Base-by-base conservation (phyloP, 1,140 invertebrate genomes). In the Cotesia chilonis region DNA sequence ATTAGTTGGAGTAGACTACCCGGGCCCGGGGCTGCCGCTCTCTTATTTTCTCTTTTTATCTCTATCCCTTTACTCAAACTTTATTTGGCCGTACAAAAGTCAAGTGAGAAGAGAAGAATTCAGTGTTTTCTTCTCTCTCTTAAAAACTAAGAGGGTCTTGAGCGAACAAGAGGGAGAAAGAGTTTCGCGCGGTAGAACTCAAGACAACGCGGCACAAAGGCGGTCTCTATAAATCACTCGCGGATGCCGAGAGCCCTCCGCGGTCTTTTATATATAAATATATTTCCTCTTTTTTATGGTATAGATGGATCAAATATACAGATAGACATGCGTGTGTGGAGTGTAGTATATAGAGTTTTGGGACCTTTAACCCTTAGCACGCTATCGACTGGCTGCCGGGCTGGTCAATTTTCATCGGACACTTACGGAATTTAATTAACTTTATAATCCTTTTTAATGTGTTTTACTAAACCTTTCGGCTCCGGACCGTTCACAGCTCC, bases 201-300 rank as follows among this genome's bases (percentile, higher is more conserved):
- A 68, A 75, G 73, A 76, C 75, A 74, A 73, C 41, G 20, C 65
- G 20, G 74, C 73, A 78, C 75, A 78, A 78, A 78, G 77, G 75
- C 77, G 77, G 77, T 74, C 75, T 78, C 77, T 77, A 78, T 78
- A 78, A 77, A 78, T 77, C 75, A 77, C 70, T 73, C 73, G 60
- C 59, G 57, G 54, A 63, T 64, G 70, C 69, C 68, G 47, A 61
- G 41, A 66, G 64, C 38, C 64, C 64, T 66, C 64, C 66, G 66
- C 66, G 52, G 52, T 28, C 66, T 68, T 51, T 68, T 36, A 52
- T 66, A 51, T 28, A 28, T 28, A 28, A 28, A 28, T 28, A 28
- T 28, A 28, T 28, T 51, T 37, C 41, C 36, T 37, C 20, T 51
- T 37, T 38, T 35, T 28, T 65, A 35, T 37, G 7, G 20, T 57